Evolutionary conservation across 53 echinoderm and acorn worm species (phyloP), one percentile per base, ranked within the genome.

Genomic region (Paracentrotus lividus): DNA sequence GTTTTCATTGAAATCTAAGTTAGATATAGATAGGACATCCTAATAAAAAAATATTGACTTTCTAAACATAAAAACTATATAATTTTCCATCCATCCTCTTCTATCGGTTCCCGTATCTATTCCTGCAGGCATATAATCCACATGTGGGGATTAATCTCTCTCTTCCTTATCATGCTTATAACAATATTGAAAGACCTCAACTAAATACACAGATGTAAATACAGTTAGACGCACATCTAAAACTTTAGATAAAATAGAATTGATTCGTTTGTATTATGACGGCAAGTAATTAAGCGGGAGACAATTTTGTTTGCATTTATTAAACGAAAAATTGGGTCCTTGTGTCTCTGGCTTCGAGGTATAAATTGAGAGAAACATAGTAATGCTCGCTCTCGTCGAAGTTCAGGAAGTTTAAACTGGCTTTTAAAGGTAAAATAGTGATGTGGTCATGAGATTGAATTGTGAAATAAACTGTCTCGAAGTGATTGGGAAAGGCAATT

Each of bases 341-440:
- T 72, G 18, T 72, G 72, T 40, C 72, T 38, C 72, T 1, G 72
- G 72, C 72, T 38, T 40, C 20, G 72, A 36, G n/a, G n/a, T 18
- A 10, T 21, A 40, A 72, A 72, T 72, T 72, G 72, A 72, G 20
- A 72, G 72, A 7, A 2, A 36, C 36, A 72, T 72, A 40, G 5
- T 67, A 72, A 72, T 72, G 72, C 33, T 64, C 7, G 31, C n/a
- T n/a, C n/a, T n/a, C n/a, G n/a, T n/a, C n/a, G n/a, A n/a, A 64
- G 64, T 18, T 7, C 42, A 38, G 72, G 40, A 38, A 72, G 16
- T 36, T 40, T 16, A 72, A 72, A 40, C n/a, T n/a, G n/a, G n/a
- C n/a, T n/a, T n/a, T n/a, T n/a, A n/a, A n/a, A n/a, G n/a, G n/a
- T n/a, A n/a, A n/a, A n/a, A n/a, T n/a, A n/a, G n/a, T n/a, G n/a